Evolutionary conservation across 2,888 invertebrate species (phyloP).

Genomic region (Nycteola revayana): DNA sequence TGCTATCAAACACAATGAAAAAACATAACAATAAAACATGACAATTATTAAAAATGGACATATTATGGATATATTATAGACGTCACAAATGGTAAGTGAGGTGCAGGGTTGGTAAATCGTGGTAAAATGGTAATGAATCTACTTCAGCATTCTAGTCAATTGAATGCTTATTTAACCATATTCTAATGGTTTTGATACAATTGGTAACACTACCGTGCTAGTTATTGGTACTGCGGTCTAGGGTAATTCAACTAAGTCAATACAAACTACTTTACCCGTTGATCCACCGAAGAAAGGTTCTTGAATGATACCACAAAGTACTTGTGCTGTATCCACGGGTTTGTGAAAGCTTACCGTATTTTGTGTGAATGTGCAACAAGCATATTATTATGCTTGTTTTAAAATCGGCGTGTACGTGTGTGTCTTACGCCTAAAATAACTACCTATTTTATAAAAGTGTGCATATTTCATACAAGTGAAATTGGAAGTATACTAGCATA

Average conservation of each 20-base stretch:
- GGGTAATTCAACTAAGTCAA: constrained; percentile 50
- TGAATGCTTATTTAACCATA: constrained; percentile 65
- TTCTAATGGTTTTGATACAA: constrained; percentile 54
- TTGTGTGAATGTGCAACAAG: constrained; percentile 22
- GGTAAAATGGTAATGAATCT: constrained; percentile 38
- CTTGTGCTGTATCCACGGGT: constrained; percentile 12
- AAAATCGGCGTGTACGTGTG: constrained; percentile 20
- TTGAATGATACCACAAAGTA: constrained; percentile 17
- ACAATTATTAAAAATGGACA: constrained; percentile 32
- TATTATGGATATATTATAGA: constrained; percentile 53
- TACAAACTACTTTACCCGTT: constrained; percentile 60
- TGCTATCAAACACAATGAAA: constrained; percentile 67
- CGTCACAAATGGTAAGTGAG: constrained; percentile 56
- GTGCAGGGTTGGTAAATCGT: constrained; percentile 20
- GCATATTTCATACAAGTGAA: too few species aligned
- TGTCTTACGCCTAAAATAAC: constrained; percentile 1
- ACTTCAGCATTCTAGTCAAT: constrained; percentile 65
- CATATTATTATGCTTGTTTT: constrained; percentile 22
- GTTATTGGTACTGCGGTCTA: too few species aligned
- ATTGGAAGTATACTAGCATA: too few species aligned
- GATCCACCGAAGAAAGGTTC: constrained; percentile 35
- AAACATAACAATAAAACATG: constrained; percentile 50
- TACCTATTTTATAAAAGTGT: too few species aligned
- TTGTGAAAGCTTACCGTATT: constrained; percentile 43
- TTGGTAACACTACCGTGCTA: constrained; percentile 65